Evolutionary conservation across 2,888 invertebrate species (phyloP).

Genomic region (Eupsilia transversa): DNA sequence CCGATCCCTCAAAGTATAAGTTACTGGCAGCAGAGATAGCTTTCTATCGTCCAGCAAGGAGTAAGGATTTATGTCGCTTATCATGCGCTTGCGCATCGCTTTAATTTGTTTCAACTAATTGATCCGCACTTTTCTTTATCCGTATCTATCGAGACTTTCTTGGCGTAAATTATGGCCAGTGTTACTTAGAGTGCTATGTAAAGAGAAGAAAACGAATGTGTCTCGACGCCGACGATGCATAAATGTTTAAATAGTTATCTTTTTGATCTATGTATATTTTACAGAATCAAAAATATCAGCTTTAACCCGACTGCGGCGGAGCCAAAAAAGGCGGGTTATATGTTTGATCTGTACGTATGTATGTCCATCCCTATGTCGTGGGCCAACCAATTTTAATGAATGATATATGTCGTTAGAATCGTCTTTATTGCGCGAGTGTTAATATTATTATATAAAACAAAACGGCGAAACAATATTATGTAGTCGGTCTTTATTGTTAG

Average conservation of each 20-base stretch:
- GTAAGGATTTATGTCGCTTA: constrained; percentile 61
- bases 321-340: too few species aligned
- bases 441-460: too few species aligned
- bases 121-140: constrained; percentile 45
- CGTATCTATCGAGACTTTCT: constrained; percentile 23
- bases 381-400: too few species aligned
- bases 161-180: constrained; percentile 31
- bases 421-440: too few species aligned
- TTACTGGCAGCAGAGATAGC: constrained; percentile 49
- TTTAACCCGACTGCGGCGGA: too few species aligned
- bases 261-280: not conserved
- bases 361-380: too few species aligned
- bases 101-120: constrained; percentile 62
- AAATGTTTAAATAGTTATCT: not conserved
- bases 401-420: too few species aligned
- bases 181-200: constrained; percentile 10
- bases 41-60: constrained; percentile 54
- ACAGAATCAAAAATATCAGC: not conserved
- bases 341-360: too few species aligned
- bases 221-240: constrained; percentile 2
- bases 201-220: constrained; percentile 14
- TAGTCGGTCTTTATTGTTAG: too few species aligned
- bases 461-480: too few species aligned
- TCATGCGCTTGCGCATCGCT: constrained; percentile 51
- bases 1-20: constrained; percentile 30